Conservation (phyloP, 2,888 invertebrate genomes). For the Tachina lurida region DNA sequence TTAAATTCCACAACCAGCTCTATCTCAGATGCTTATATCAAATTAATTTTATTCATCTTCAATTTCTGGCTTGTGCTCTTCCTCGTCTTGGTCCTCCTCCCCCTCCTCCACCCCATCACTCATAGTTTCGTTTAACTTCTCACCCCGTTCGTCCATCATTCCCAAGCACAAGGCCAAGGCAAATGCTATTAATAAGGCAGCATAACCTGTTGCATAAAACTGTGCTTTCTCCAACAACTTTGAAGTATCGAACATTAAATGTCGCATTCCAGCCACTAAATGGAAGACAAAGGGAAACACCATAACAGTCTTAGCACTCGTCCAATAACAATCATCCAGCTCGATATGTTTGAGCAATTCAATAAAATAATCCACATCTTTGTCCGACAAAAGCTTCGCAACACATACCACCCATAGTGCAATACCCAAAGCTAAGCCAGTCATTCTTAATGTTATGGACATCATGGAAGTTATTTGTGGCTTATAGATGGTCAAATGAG, state of each 20-base stretch:
- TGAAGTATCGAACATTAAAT: constrained; percentile 93
- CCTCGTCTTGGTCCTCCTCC: neutral
- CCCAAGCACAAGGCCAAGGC: constrained; percentile 83
- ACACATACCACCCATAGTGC: constrained; percentile 85
- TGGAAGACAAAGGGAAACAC: constrained; percentile 94
- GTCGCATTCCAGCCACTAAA: constrained; percentile 93
- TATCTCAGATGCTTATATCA: no score
- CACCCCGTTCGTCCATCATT: constrained; percentile 76
- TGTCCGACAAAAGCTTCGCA: constrained; percentile 85
- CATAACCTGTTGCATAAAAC: constrained; percentile 89
- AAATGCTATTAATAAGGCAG: constrained; percentile 83
- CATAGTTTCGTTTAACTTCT: neutral
- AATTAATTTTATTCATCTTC: neutral
- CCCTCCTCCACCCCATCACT: neutral
- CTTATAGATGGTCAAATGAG: constrained; percentile 93
- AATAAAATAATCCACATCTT: constrained; percentile 86
- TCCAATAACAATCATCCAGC: constrained; percentile 85
- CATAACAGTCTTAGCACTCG: constrained; percentile 87
- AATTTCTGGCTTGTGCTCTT: neutral
- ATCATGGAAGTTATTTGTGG: constrained; percentile 90
- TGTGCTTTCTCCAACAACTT: constrained; percentile 88
- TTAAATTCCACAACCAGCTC: no score
- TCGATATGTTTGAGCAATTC: constrained; percentile 85
- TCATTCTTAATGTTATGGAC: constrained; percentile 92
- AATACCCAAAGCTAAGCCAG: constrained; percentile 86